Evolutionary conservation across 2,113 vertebrate species (phyloP), one percentile per base, ranked within the genome.

Genomic region (Corythornis cristatus): DNA sequence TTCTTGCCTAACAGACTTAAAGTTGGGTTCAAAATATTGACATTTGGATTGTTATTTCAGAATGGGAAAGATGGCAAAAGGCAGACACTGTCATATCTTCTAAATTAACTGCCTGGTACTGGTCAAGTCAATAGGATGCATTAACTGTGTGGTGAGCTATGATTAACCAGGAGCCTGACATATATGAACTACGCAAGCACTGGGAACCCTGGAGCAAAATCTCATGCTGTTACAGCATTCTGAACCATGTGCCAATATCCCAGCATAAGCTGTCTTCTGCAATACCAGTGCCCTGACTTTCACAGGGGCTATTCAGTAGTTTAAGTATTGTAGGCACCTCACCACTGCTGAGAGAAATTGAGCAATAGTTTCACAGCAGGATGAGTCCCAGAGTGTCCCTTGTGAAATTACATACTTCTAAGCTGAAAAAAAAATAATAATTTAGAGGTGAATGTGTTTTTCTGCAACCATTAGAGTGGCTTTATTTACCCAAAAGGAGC

Each of bases 351-450:
- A 95, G 96, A 97, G 82, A 97, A 98, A 97, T 57, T 95, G 91
- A 96, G 96, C 95, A 96, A 97, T 84, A 91, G 70, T 74, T 95
- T 97, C 97, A 87, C 96, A 97, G 97, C 77, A 28, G 96, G 97
- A 87, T 91, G 72, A 93, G 86, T 89, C 86, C 35, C 70, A 54
- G 94, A 96, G 90, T 83, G 83, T 68, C 97, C 80, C 91, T 95
- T 79, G 40, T 88, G 75, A 98, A 98, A 98, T 97, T 96, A 96
- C 66, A 97, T 93, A 96, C 90, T 97, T 97, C 96, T 96, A 97
- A 96, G 70, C 92, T 93, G 80, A 93, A 97, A 97, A 97, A 97
- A 96, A 96, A n/a, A 90, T 89, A 81, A 9, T 95, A 81, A 97
- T 98, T 97, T 97, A 86, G 93, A 96, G 53, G 94, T 77, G 75